A percentile compares a stretch with the other conserved stretches of the same genome.
Conservation (phyloP, 1,140 invertebrate species). For the Achatina immaculata region DNA sequence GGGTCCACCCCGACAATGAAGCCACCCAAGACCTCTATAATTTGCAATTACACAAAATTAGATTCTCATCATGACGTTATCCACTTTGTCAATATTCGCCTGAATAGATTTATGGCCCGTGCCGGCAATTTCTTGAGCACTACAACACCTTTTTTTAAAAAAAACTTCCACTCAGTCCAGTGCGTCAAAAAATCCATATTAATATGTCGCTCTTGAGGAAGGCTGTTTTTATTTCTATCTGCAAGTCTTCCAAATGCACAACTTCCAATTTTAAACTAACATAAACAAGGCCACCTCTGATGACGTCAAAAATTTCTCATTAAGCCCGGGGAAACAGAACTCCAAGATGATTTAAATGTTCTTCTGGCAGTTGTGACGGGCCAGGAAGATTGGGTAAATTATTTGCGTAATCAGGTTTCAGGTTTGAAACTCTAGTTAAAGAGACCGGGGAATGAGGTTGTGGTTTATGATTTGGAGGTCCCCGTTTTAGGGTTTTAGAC, state of each 20-base stretch:
- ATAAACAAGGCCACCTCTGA: neutral
- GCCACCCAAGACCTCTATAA: too few relatives aligned
- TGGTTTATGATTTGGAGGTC: too few relatives aligned
- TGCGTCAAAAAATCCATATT: neutral
- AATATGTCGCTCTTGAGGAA: neutral
- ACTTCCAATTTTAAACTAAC: neutral
- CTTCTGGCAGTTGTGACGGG: neutral
- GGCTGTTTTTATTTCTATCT: neutral
- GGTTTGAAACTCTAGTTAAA: too few relatives aligned
- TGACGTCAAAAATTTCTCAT: neutral
- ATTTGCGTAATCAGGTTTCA: slow-evolving; percentile 2
- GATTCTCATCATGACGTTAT: neutral
- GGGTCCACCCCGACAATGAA: too few relatives aligned
- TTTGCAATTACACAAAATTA: slow-evolving; percentile 3
- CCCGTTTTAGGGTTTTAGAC: too few relatives aligned
- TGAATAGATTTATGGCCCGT: too few relatives aligned
- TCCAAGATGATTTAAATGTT: neutral
- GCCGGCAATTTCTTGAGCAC: too few relatives aligned
- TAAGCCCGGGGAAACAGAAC: neutral
- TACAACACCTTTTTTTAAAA: too few relatives aligned
- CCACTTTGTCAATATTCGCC: neutral
- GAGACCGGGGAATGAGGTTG: too few relatives aligned
- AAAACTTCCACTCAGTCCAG: too few relatives aligned
- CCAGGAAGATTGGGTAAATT: neutral
- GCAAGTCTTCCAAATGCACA: neutral